Evolutionary conservation across 2,888 invertebrate genomes (phyloP), one percentile per base, ranked within the genome.

Genomic region (Cryptosula pallasiana): DNA sequence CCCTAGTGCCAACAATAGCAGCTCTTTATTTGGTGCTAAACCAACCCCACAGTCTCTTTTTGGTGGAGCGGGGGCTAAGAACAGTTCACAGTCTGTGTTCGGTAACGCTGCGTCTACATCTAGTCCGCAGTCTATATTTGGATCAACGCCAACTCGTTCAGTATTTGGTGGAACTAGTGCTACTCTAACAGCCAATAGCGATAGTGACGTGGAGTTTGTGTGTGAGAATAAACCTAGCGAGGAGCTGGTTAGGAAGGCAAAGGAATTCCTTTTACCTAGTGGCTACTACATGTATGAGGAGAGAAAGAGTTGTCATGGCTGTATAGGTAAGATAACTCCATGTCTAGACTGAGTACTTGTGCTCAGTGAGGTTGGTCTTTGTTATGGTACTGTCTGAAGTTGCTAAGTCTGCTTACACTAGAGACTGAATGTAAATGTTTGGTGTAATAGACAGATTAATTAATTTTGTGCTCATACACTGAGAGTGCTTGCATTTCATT

Each of bases 251-350:
- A 75, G 75, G 27, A 73, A 75, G 72, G 84, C 84, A 1, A 73
- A 79, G 72, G 74, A 78, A 23, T 79, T 78, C 29, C 71, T 75
- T 72, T 75, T 85, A 23, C 84, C 85, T 0, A 81, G 81, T 69
- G 75, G 78, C 55, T 85, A 84, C 76, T 85, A 81, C 75, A 72
- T 81, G 73, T 84, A 83, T 73, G 77, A 79, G 75, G 77, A 75
- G 1, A 76, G 75, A n/a, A 75, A 77, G 1, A 77, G 79, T 2
- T 84, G 84, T 73, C 77, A 78, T 5, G 84, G 84, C 1, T 84
- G 84, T 73, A 75, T 78, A 2, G 84, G 84, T 20, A 83, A 84
- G 76, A 45, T 20, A 45, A 45, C 45, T 45, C 45, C 20, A 5
- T 45, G 9, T 45, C 45, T 45, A n/a, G n/a, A n/a, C n/a, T n/a